A percentile compares a stretch with the other conserved stretches of the same genome.
Conservation (phyloP, 2,113 vertebrate species). For the Dipodomys merriami region DNA sequence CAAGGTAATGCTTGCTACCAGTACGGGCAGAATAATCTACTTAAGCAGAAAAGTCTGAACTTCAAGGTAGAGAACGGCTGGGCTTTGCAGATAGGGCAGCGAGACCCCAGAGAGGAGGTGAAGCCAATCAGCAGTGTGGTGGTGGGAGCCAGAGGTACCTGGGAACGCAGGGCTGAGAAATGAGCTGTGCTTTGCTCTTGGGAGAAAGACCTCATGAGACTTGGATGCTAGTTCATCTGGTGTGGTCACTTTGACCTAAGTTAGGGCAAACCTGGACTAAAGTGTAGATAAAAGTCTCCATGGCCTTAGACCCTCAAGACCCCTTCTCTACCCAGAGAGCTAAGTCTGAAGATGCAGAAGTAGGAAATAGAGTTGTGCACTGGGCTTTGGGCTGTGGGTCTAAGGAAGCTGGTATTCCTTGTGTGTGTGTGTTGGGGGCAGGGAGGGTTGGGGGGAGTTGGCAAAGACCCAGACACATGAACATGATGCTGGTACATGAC, state of each 20-base stretch:
- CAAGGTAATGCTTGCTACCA: not conserved
- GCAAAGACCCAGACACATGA: not conserved
- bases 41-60: conserved; percentile 2
- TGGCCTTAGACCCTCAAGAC: not conserved
- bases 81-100: not conserved
- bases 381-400: not conserved
- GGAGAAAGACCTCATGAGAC: not conserved
- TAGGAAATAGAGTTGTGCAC: not conserved
- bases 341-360: not conserved
- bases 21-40: not conserved
- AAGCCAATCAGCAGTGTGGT: fast-evolving
- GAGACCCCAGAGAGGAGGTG: not conserved
- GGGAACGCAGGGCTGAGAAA: not conserved
- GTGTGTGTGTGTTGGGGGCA: no score
- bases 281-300: not conserved
- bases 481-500: not conserved
- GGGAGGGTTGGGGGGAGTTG: not conserved
- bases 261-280: not conserved
- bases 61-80: not conserved
- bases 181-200: not conserved
- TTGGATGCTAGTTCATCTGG: not conserved
- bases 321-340: not conserved
- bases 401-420: not conserved
- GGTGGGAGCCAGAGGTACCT: not conserved
- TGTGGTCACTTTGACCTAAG: not conserved